Evolutionary conservation across 1,140 invertebrate genomes (phyloP).

Genomic region (Hylaeus anthracinus): DNA sequence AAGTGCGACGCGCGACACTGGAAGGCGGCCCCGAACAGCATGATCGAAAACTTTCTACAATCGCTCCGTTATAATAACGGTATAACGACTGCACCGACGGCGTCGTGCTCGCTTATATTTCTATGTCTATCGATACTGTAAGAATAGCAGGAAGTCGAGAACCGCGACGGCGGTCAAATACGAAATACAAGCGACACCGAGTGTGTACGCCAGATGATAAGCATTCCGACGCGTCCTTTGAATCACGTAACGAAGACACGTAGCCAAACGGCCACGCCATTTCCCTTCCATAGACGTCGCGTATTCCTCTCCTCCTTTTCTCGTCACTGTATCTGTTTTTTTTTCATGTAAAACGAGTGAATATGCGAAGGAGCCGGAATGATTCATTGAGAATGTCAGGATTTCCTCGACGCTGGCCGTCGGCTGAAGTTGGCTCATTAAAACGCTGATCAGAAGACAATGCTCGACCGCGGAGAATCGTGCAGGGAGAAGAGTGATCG

Average conservation of each 20-base stretch:
- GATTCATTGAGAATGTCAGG: conserved; percentile 27
- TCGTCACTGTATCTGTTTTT: no score
- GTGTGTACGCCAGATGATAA: conserved; percentile 36
- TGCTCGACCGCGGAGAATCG: neutral
- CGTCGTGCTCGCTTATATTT: conserved; percentile 14
- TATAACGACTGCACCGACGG: conserved; percentile 20
- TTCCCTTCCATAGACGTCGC: conserved; percentile 33
- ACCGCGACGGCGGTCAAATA: conserved; percentile 53
- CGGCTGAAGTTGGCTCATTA: neutral
- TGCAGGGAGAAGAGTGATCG: neutral
- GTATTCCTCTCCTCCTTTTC: no score
- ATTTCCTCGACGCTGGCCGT: neutral
- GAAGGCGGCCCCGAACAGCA: conserved; percentile 3
- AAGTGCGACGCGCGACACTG: conserved; percentile 13
- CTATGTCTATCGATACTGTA: conserved; percentile 43
- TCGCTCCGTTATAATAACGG: conserved; percentile 57
- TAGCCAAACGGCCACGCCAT: conserved; percentile 29
- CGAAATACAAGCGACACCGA: conserved; percentile 25
- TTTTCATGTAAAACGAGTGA: conserved; percentile 9
- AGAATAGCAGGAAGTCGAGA: conserved; percentile 54
- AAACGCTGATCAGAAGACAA: neutral
- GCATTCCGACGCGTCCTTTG: conserved; percentile 53
- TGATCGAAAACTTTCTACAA: conserved; percentile 49
- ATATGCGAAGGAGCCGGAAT: conserved; percentile 2
- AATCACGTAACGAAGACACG: conserved; percentile 62